A percentile compares a stretch with the other conserved stretches of the same genome.
These are phyloP conservation scores for Pangasius mekongensis DNA, from an alignment of 2,797 vertebrate genomes.

Conservation along the genomic window DNA sequence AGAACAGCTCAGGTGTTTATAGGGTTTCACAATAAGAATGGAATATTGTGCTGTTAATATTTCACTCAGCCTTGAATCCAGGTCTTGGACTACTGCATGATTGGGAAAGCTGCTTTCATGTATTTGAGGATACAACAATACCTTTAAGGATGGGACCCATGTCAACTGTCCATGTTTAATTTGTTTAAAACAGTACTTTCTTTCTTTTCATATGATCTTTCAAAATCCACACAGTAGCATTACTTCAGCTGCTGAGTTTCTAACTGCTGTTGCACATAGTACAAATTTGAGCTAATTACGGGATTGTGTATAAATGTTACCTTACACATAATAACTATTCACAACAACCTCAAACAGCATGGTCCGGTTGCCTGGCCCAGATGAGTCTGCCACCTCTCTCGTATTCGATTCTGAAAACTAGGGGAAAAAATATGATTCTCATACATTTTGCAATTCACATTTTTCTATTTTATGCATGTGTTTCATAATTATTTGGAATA, in stretches of 20 bases:
- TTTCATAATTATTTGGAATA: neutral
- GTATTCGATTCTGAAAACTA: no score
- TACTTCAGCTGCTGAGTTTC: neutral
- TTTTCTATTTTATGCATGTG: no score
- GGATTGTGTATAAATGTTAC: neutral
- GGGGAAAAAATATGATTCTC: no score
- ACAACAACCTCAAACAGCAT: neutral
- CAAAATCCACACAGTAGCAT: neutral
- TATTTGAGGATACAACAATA: neutral
- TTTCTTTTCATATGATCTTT: neutral
- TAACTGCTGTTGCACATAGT: neutral
- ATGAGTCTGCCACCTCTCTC: neutral
- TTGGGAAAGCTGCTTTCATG: neutral
- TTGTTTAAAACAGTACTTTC: neutral
- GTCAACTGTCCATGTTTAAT: neutral
- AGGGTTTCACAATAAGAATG: neutral
- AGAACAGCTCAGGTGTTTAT: neutral
- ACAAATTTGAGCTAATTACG: neutral
- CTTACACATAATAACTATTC: neutral
- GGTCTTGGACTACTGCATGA: neutral
- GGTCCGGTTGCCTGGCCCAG: neutral
- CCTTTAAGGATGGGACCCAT: neutral
- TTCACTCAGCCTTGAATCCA: neutral
- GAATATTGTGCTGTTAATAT: neutral
- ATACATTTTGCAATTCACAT: no score